Conservation (phyloP, 2,888 invertebrate genomes). For the Lasioglossum lativentre region DNA sequence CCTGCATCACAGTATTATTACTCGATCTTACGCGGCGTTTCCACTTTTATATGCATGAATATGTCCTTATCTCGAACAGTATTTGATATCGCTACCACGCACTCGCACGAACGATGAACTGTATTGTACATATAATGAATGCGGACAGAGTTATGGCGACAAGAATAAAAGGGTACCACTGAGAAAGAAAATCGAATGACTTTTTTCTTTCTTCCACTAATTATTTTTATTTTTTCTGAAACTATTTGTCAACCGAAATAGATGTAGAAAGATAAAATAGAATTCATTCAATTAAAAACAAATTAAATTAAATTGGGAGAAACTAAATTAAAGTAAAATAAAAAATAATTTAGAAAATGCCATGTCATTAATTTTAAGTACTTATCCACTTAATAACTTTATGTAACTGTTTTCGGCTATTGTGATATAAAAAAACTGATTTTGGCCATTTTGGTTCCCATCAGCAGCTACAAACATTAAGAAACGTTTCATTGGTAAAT, state of each 20-base stretch:
- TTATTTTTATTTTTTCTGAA: neutral
- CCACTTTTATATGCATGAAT: constrained; percentile 48
- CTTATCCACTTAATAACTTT: neutral
- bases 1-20: constrained; percentile 10
- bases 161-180: neutral
- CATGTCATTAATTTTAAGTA: neutral
- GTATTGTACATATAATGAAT: constrained; percentile 37
- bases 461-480: neutral
- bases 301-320: too few relatives aligned
- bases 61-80: constrained; percentile 14
- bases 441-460: neutral
- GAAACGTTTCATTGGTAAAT: neutral
- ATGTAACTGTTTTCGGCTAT: neutral
- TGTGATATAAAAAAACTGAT: neutral
- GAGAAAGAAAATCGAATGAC: neutral
- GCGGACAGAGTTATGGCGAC: neutral
- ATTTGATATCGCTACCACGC: constrained; percentile 37
- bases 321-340: too few relatives aligned
- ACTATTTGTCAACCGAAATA: neutral
- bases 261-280: too few relatives aligned
- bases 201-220: neutral
- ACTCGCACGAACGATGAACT: constrained; percentile 8
- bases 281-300: too few relatives aligned
- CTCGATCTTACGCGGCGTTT: constrained; percentile 22
- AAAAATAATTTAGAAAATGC: neutral